Evolutionary conservation across 2,888 invertebrate species (phyloP).

Genomic region (Allacma fusca): DNA sequence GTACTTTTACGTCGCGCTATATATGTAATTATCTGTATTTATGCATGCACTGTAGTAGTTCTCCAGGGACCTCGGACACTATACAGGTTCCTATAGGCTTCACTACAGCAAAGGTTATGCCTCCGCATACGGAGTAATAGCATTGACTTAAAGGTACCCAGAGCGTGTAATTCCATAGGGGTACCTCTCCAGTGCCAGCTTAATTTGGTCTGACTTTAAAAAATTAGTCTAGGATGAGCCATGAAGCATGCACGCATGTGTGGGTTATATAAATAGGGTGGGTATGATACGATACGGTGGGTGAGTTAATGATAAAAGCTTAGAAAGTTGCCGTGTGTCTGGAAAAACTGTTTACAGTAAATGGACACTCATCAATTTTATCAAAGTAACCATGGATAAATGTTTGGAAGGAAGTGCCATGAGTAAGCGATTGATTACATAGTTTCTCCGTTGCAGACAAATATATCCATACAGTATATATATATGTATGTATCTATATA

Average conservation of each 20-base stretch:
- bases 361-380: conserved; percentile 34
- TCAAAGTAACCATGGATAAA: conserved; percentile 28
- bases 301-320: not conserved
- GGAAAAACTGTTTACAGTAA: conserved; percentile 3
- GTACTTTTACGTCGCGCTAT: not conserved
- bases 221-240: not conserved
- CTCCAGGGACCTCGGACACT: not conserved
- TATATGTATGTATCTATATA: too few species aligned
- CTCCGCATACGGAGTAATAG: too few species aligned
- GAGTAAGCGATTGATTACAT: conserved; percentile 1
- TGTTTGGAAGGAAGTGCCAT: not conserved
- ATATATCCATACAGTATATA: too few species aligned
- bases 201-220: conserved; percentile 5
- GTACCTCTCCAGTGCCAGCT: not conserved
- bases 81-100: too few species aligned
- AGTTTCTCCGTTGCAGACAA: not conserved
- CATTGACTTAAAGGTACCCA: too few species aligned
- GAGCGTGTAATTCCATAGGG: too few species aligned
- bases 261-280: not conserved
- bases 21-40: not conserved
- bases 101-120: too few species aligned
- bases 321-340: not conserved
- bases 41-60: not conserved
- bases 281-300: conserved; percentile 2
- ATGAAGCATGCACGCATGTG: not conserved